Base-by-base conservation (phyloP, 2,113 vertebrate genomes). In the Ptilonorhynchus violaceus region DNA sequence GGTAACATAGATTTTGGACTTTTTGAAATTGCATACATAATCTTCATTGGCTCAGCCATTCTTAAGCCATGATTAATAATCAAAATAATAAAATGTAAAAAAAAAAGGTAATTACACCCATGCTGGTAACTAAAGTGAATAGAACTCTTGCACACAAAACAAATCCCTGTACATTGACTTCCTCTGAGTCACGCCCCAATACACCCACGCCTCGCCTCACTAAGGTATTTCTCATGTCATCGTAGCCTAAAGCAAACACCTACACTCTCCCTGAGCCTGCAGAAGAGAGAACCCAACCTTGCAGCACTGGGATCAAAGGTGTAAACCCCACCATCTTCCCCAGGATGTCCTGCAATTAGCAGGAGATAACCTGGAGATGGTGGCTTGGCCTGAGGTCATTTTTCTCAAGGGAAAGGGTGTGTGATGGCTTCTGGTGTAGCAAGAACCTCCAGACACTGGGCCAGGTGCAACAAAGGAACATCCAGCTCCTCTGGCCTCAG, bases 201-300 rank as follows among this genome's bases (percentile, higher is more conserved):
- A 97, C 97, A 96, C 97, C 97, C 98, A 95, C 94, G 75, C 98
- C 98, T 98, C 98, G 49, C 98, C 98, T 98, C 80, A 66, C 96
- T 96, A 58, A 98, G 97, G 98, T 98, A 98, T 98, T 98, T 92
- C 62, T 91, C 97, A 94, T 98, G 98, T 97, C 98, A 98, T 97
- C 84, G 3, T 97, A 97, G 97, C 56, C 94, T 86, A 92, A 90
- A 97, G 98, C 97, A 97, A 97, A 98, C 97, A 97, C 96, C 98
- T 98, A 96, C 97, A 95, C 85, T 88, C 53, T 64, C 84, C 85
- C 6, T 1, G 3, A 50, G 76, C 87, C 87, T 91, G 83, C 70
- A 96, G 79, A 52, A 72, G 62, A 92, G 78, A 94, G 86, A 96
- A n/a, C 9, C 27, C 88, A 94, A 15, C 67, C 72, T 93, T 79